These are phyloP conservation scores for Matsumyia berberina DNA, from an alignment of 2,888 invertebrate species.

Conservation along the genomic window DNA sequence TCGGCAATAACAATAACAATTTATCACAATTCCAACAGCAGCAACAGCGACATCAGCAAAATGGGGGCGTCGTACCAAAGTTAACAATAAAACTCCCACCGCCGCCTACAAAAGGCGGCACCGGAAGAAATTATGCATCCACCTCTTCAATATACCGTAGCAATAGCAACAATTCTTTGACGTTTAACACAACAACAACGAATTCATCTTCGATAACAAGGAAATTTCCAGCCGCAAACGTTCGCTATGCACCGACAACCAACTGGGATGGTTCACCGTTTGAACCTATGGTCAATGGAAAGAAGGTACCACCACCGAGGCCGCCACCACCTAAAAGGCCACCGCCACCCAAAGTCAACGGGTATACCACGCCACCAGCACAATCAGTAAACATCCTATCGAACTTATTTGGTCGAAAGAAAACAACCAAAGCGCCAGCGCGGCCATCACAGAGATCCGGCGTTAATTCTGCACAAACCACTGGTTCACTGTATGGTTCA, in stretches of 20 bases:
- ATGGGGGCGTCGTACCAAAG: slow-evolving; percentile 79
- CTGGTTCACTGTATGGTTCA: slow-evolving; percentile 37
- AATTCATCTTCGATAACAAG: slow-evolving; percentile 80
- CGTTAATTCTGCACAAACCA: slow-evolving; percentile 16
- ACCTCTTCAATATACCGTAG: slow-evolving; percentile 74
- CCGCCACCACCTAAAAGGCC: slow-evolving; percentile 83
- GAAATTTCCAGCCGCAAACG: slow-evolving; percentile 81
- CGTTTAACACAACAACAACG: slow-evolving; percentile 55
- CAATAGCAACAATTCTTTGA: slow-evolving; percentile 72
- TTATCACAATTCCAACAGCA: slow-evolving; percentile 82
- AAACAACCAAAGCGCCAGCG: slow-evolving; percentile 77
- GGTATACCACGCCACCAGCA: slow-evolving; percentile 78
- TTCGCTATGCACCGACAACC: slow-evolving; percentile 82
- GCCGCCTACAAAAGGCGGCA: slow-evolving; percentile 79
- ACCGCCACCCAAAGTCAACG: slow-evolving; percentile 77
- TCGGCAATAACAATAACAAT: slow-evolving; percentile 82
- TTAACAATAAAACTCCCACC: slow-evolving; percentile 83
- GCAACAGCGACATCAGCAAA: slow-evolving; percentile 80
- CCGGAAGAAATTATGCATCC: slow-evolving; percentile 63
- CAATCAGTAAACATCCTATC: slow-evolving; percentile 81
- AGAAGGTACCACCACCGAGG: slow-evolving; percentile 83
- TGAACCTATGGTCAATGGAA: slow-evolving; percentile 78
- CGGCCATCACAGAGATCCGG: slow-evolving; percentile 46
- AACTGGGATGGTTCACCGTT: slow-evolving; percentile 83
- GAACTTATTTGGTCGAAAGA: slow-evolving; percentile 82